phyloP scores from a whole-genome alignment of 2,888 invertebrate genomes.

The Phragmatobia fuliginosa region DNA sequence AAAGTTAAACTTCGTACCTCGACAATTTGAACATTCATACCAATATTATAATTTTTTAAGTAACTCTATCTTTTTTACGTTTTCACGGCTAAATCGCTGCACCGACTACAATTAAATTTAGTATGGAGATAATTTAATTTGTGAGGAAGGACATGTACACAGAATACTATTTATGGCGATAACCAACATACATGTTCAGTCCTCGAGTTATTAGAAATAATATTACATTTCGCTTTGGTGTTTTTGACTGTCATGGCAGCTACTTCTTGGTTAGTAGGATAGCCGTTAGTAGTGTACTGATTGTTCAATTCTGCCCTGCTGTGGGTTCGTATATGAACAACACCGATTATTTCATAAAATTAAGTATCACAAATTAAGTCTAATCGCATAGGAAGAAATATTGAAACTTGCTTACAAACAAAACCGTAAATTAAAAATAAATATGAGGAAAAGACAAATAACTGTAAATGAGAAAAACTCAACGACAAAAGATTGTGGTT shows the following conservation, averaged over 20 bases:
- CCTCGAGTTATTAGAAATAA: not conserved
- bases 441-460: not conserved
- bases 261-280: not conserved
- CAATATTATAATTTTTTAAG: no score
- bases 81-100: no score
- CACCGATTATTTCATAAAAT: not conserved
- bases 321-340: not conserved
- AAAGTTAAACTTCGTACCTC: not conserved
- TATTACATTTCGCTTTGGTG: not conserved
- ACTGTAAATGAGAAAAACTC: not conserved
- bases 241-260: not conserved
- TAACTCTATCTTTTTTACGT: no score
- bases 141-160: no score
- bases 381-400: not conserved
- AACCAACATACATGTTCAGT: no score
- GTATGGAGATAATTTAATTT: no score
- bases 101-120: no score
- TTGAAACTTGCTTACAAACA: not conserved
- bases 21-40: not conserved
- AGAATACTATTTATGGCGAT: no score
- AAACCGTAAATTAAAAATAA: not conserved
- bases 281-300: not conserved
- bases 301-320: not conserved
- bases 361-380: not conserved
- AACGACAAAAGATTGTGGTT: not conserved